Base-by-base conservation (phyloP, 2,888 invertebrate species). In the Mantis religiosa region DNA sequence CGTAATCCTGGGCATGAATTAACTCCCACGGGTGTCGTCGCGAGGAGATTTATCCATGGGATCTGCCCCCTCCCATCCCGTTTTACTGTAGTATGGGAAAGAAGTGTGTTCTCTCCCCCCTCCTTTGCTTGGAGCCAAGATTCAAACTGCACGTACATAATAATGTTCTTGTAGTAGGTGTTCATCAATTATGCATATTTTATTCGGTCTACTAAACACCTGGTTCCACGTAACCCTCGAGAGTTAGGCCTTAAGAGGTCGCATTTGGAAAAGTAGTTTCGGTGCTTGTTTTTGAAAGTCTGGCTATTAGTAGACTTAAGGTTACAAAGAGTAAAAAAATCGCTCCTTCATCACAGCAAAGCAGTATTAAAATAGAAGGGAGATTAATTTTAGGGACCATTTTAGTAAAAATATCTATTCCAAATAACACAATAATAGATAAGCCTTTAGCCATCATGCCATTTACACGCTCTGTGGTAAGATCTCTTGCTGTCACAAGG, bases 11-110 rank as follows among this genome's bases (percentile, higher is more conserved):
- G 30, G 86, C 81, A 54, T 86, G 86, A 86, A 86, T 86, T 86
- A 86, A 86, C 86, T 86, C 86, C 86, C 86, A 25, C 86, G 86
- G 81, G 86, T 86, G 86, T 86, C 86, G 86, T 86, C 28, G 86
- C 81, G 86, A 86, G 86, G 54, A 86, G 86, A 86, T 86, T 86
- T 86, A 86, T 86, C 41, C 86, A 28, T n/a, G 28, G 30, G 54
- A 86, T 86, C 28, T 81, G 28, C 54, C 85, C 41, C 47, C 85
- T 25, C 27, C 71, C 54, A 15, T 6, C 54, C 54, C 54, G 15
- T 15, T 25, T 71, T 41, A 41, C 20, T 71, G 20, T 71, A 71
- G 54, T 71, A 71, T 71, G 54, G 54, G 54, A 71, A 71, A 71
- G 54, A 71, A 71, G 54, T 71, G 20, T 71, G 54, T 25, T 71